These are phyloP conservation scores for Isurus oxyrinchus DNA, from an alignment of 2,113 vertebrate genomes.

Conservation along the genomic window DNA sequence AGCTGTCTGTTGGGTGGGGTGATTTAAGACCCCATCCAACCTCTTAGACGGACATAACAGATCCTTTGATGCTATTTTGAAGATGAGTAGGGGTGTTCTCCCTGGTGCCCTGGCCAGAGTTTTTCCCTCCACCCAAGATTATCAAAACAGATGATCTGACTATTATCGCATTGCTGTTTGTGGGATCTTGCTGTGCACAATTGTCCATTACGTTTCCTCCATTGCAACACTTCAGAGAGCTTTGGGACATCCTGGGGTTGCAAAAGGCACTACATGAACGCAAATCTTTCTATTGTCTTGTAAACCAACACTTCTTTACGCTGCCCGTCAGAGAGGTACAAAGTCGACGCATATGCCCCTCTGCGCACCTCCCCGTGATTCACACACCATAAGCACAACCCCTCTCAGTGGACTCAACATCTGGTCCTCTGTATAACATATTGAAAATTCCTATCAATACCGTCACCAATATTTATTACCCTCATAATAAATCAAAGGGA, in stretches of 20 bases:
- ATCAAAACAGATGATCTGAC: not conserved
- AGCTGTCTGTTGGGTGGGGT: too few relatives aligned
- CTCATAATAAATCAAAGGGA: slow-evolving; percentile 4
- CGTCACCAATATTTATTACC: not conserved
- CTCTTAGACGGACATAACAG: not conserved
- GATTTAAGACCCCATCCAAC: not conserved
- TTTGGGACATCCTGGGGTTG: not conserved
- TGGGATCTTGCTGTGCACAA: not conserved
- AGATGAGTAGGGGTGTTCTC: not conserved
- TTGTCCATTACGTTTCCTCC: not conserved
- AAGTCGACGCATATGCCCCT: not conserved
- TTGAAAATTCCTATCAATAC: not conserved
- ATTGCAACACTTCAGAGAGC: not conserved
- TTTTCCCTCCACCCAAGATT: not conserved
- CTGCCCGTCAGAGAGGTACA: not conserved
- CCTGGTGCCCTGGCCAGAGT: not conserved
- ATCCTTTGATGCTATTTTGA: not conserved
- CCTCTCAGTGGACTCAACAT: not conserved
- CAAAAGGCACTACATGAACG: not conserved
- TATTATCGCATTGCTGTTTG: not conserved
- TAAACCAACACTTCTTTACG: not conserved
- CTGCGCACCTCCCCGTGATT: not conserved
- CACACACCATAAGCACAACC: not conserved
- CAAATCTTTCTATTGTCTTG: not conserved
- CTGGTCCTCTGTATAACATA: not conserved